These are phyloP conservation scores for Anser brachyrhynchus DNA, from an alignment of 2,113 vertebrate species.

Conservation along the genomic window DNA sequence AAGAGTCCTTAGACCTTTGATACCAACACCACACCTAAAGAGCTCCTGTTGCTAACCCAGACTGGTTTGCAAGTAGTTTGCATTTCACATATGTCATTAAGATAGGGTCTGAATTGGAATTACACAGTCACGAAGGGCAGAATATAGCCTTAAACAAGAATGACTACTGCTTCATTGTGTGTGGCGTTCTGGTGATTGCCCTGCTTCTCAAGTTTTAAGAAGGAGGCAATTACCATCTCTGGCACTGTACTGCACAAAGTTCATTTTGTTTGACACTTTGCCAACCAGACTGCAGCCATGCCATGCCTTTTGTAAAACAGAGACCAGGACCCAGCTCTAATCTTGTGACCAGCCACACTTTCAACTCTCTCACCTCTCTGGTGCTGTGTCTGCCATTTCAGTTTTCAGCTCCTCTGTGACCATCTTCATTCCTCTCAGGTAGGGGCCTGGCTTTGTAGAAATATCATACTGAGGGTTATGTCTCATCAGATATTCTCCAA, in stretches of 20 bases:
- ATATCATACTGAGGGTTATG: slow-evolving; percentile 67
- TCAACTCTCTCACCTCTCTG: slow-evolving; percentile 69
- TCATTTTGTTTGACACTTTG: neutral
- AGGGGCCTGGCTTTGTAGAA: slow-evolving; percentile 45
- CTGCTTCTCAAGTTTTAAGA: neutral
- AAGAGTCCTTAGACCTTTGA: neutral
- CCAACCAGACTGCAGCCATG: neutral
- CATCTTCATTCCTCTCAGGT: slow-evolving; percentile 71
- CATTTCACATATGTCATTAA: neutral
- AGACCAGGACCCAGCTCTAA: neutral
- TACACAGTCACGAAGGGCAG: neutral
- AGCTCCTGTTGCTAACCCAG: neutral
- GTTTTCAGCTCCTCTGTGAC: slow-evolving; percentile 69
- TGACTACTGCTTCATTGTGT: neutral
- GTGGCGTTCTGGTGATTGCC: neutral
- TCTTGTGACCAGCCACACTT: neutral
- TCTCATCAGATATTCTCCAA: slow-evolving; percentile 83
- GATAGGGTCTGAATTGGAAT: neutral
- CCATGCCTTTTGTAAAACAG: neutral
- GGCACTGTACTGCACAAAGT: neutral
- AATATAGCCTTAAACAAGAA: slow-evolving; percentile 17
- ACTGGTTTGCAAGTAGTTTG: neutral
- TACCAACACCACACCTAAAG: neutral
- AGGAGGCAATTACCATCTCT: neutral
- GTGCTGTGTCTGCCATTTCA: slow-evolving; percentile 44